Evolutionary conservation across 2,888 invertebrate species (phyloP).

Genomic region (Andrena camellia): DNA sequence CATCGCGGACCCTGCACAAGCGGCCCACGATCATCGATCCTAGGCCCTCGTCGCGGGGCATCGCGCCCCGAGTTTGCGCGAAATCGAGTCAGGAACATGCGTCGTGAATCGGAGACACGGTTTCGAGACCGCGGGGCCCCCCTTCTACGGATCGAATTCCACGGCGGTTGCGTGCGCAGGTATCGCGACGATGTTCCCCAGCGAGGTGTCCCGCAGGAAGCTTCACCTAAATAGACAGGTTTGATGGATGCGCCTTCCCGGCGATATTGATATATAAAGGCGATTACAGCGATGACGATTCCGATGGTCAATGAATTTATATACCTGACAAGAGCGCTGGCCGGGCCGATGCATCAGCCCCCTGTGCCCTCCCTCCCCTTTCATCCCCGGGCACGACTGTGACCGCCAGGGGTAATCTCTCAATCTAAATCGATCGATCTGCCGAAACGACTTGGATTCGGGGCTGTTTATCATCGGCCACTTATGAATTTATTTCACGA

Average conservation of each 20-base stretch:
- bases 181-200: slow-evolving; percentile 21
- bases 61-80: neutral
- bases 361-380: slow-evolving; percentile 14
- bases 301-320: slow-evolving; percentile 75
- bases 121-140: neutral
- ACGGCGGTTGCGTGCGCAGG: neutral
- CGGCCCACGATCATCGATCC: slow-evolving; percentile 29
- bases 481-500: slow-evolving; percentile 73
- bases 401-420: slow-evolving; percentile 77
- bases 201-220: slow-evolving; percentile 59
- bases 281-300: slow-evolving; percentile 77
- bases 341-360: slow-evolving; percentile 69
- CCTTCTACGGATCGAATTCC: slow-evolving; percentile 10
- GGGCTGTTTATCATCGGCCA: slow-evolving; percentile 74
- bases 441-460: slow-evolving; percentile 78
- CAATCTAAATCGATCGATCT: slow-evolving; percentile 83
- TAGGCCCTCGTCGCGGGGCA: too few species aligned
- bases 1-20: neutral
- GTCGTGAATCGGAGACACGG: neutral
- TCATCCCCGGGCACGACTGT: slow-evolving; percentile 29
- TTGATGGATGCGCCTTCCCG: slow-evolving; percentile 72
- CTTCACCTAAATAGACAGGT: slow-evolving; percentile 69
- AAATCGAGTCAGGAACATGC: slow-evolving; percentile 3
- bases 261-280: slow-evolving; percentile 76
- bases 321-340: slow-evolving; percentile 72